A percentile compares a stretch with the other conserved stretches of the same genome.
phyloP scores from a whole-genome alignment of 2,113 vertebrate genomes.

The Ramphastos sulfuratus region DNA sequence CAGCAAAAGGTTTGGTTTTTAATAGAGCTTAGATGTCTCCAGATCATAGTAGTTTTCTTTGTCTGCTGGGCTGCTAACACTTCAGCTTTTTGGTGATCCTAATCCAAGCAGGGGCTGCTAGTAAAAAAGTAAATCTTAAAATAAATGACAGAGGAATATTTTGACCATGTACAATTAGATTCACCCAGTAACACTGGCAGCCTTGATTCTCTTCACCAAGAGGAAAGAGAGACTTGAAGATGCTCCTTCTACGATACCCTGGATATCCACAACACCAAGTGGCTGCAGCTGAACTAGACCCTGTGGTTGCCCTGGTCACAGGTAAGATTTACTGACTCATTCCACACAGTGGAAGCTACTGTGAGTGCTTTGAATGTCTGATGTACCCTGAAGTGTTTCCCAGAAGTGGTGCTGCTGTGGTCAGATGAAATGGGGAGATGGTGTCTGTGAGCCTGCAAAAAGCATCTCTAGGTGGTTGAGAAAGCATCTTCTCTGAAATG shows the following conservation, averaged over 20 bases:
- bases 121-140: background rate
- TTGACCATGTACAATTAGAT: background rate
- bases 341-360: background rate
- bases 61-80: background rate
- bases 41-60: background rate
- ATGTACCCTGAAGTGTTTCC: background rate
- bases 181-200: background rate
- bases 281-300: background rate
- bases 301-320: background rate
- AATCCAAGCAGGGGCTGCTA: background rate
- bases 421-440: background rate
- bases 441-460: background rate
- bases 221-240: background rate
- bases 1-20: background rate
- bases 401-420: accelerated
- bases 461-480: background rate
- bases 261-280: background rate
- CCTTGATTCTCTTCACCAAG: background rate
- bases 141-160: background rate
- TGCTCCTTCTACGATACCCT: background rate
- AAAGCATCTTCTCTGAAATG: background rate
- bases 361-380: background rate
- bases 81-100: background rate
- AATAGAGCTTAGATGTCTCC: slow-evolving; percentile 8
- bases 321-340: background rate